Evolutionary conservation across 2,888 invertebrate genomes (phyloP).

Genomic region (Cordylochernes scorpioides): DNA sequence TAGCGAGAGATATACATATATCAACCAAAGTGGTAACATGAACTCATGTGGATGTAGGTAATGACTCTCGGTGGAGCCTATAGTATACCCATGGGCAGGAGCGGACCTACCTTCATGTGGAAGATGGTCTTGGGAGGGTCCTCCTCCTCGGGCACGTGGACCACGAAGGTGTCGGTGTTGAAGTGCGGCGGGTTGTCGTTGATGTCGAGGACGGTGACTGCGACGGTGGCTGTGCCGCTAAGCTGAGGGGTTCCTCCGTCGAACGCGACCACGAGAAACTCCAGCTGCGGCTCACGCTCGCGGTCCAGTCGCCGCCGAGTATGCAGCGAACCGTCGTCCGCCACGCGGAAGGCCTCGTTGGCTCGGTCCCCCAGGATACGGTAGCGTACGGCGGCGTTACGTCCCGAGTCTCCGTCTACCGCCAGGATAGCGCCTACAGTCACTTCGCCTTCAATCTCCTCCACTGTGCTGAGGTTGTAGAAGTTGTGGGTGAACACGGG

Average conservation of each 20-base stretch:
- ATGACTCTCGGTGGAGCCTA: no score
- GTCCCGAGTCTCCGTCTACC: conserved; percentile 40
- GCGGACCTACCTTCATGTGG: conserved; percentile 11
- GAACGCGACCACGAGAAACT: conserved; percentile 15
- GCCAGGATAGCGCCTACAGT: conserved; percentile 28
- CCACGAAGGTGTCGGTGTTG: conserved; percentile 13
- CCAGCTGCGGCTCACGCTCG: conserved; percentile 13
- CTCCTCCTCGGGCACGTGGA: conserved; percentile 15
- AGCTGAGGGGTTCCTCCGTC: conserved; percentile 16
- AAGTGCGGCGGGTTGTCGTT: conserved; percentile 65
- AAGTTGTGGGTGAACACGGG: conserved; percentile 15
- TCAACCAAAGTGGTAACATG: no score
- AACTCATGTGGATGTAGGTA: no score
- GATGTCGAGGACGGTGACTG: conserved; percentile 48
- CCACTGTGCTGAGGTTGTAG: conserved; percentile 16
- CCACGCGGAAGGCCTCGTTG: conserved; percentile 14
- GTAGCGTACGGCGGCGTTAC: conserved; percentile 51
- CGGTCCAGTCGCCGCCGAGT: conserved; percentile 14
- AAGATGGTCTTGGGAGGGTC: conserved; percentile 15
- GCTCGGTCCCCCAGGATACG: conserved; percentile 31
- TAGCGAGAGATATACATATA: no score
- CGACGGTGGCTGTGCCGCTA: conserved; percentile 15
- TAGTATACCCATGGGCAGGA: not conserved
- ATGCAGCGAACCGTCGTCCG: conserved; percentile 13
- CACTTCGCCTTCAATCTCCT: conserved; percentile 14